Conservation (phyloP, 1,140 invertebrate species). For the Drosophila obscura region DNA sequence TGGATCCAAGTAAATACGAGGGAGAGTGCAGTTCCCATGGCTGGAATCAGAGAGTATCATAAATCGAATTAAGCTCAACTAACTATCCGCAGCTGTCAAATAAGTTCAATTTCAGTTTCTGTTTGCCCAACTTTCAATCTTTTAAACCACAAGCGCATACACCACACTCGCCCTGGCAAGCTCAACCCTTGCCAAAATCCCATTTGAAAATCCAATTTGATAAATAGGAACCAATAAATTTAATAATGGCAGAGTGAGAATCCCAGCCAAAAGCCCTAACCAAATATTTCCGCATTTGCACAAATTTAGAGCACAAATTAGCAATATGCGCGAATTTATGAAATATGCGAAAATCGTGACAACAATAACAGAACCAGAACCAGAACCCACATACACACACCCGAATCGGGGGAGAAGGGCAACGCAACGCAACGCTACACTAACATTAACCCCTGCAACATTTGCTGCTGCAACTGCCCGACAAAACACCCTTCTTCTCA, state of each 20-base stretch:
- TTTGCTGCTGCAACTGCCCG: constrained; percentile 59
- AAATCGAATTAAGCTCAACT: constrained; percentile 44
- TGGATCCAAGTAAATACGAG: neutral
- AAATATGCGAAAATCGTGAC: constrained; percentile 80
- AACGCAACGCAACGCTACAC: too few species aligned
- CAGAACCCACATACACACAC: constrained; percentile 12
- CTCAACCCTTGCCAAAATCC: constrained; percentile 30
- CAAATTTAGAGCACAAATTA: constrained; percentile 79
- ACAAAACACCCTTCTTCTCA: constrained; percentile 9
- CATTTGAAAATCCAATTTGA: constrained; percentile 75
- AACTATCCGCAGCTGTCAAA: constrained; percentile 40
- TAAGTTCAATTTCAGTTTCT: constrained; percentile 21
- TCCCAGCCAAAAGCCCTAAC: constrained; percentile 50
- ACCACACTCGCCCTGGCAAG: constrained; percentile 17
- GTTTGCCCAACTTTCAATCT: constrained; percentile 57
- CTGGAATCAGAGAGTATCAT: neutral
- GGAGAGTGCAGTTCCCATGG: neutral
- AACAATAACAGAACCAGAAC: constrained; percentile 60
- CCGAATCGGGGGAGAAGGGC: constrained; percentile 11
- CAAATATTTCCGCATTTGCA: constrained; percentile 72
- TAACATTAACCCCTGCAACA: constrained; percentile 67
- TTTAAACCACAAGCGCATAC: constrained; percentile 37
- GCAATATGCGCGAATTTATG: constrained; percentile 79
- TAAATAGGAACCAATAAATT: constrained; percentile 79
- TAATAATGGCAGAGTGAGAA: constrained; percentile 52